Conservation (phyloP, 1,140 invertebrate genomes). For the Teleopsis dalmanni region DNA sequence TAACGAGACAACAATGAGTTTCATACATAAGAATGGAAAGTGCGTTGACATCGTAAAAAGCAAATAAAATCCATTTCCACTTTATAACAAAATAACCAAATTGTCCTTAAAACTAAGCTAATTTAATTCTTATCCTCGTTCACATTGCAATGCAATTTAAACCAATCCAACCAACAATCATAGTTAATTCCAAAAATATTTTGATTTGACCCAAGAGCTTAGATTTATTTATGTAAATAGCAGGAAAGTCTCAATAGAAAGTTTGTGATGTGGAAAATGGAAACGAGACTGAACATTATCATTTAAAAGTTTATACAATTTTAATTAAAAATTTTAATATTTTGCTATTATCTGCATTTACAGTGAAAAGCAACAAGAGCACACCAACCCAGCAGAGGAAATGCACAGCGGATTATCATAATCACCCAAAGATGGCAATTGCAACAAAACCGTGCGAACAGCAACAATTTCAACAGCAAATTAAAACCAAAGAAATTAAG, state of each 20-base stretch:
- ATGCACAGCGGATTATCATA: constrained; percentile 38
- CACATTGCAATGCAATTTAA: too few relatives aligned
- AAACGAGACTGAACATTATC: background rate
- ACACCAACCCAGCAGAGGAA: constrained; percentile 17
- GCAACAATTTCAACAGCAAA: constrained; percentile 1
- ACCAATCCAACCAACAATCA: background rate
- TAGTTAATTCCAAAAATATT: background rate
- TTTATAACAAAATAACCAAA: too few relatives aligned
- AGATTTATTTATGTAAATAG: background rate
- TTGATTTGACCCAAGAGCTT: background rate
- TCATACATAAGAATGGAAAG: too few relatives aligned
- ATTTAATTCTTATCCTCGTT: too few relatives aligned
- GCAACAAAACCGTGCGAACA: constrained; percentile 23
- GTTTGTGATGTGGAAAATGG: too few relatives aligned
- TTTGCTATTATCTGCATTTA: background rate
- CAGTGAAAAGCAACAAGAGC: constrained; percentile 10
- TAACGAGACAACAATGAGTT: too few relatives aligned
- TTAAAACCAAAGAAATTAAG: constrained; percentile 9
- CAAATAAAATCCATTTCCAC: too few relatives aligned
- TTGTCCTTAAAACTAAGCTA: too few relatives aligned
- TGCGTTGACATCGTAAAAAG: too few relatives aligned
- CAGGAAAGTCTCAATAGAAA: too few relatives aligned
- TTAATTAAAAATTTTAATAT: background rate
- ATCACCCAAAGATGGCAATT: constrained; percentile 37
- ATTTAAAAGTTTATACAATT: background rate